Evolutionary conservation across 2,113 vertebrate species (phyloP).

Genomic region (Calidris pugnax): DNA sequence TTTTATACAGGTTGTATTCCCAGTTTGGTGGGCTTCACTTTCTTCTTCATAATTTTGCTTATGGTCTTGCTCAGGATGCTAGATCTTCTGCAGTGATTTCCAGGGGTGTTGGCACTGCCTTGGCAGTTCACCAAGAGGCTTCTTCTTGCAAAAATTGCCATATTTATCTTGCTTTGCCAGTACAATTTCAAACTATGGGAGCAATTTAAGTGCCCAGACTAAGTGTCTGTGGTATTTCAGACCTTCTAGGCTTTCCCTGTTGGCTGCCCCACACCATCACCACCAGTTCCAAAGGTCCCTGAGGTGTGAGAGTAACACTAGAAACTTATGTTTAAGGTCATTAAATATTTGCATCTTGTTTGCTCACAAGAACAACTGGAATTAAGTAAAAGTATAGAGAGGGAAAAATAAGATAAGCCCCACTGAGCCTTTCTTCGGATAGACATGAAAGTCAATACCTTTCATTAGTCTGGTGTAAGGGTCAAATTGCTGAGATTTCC

Average conservation of each 20-base stretch:
- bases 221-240: neutral
- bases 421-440: neutral
- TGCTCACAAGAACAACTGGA: neutral
- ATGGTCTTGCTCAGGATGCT: neutral
- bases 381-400: neutral
- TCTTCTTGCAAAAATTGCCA: neutral
- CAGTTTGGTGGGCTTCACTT: neutral
- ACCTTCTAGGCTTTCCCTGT: neutral
- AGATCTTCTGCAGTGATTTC: neutral
- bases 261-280: too few species aligned
- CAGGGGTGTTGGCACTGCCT: neutral
- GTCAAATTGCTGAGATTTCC: neutral
- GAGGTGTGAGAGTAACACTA: neutral
- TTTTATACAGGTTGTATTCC: neutral
- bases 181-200: neutral
- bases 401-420: neutral
- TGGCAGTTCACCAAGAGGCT: neutral
- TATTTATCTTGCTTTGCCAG: accelerated
- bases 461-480: neutral
- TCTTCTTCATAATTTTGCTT: neutral
- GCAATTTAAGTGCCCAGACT: neutral
- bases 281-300: neutral
- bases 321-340: neutral
- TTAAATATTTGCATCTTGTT: neutral
- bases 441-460: neutral